These are phyloP conservation scores for Myotis brandtii DNA, from an alignment of 2,113 vertebrate species.

Conservation along the genomic window DNA sequence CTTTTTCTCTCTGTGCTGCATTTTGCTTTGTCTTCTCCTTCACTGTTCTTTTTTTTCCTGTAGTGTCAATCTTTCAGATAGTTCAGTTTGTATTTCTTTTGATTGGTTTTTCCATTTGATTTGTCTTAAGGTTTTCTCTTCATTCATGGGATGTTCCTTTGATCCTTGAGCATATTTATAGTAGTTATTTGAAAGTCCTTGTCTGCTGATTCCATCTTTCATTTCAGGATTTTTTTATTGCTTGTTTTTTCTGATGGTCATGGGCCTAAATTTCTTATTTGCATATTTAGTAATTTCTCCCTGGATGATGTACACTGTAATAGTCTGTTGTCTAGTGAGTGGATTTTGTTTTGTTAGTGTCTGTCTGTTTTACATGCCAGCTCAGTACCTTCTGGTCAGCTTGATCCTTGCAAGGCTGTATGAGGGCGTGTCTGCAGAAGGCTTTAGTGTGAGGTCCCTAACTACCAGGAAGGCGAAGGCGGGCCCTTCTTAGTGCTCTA, in stretches of 20 bases:
- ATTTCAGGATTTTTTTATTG: neutral
- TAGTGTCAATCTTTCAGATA: neutral
- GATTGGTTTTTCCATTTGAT: neutral
- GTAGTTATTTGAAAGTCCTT: neutral
- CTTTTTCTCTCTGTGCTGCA: neutral
- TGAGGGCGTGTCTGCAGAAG: neutral
- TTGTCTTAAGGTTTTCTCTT: neutral
- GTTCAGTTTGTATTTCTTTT: neutral
- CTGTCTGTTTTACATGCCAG: neutral
- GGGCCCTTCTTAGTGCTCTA: too few species aligned
- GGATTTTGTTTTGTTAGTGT: neutral
- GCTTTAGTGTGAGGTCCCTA: neutral
- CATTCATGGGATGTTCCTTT: neutral
- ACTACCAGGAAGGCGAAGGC: neutral
- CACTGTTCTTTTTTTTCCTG: neutral
- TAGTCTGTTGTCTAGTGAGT: neutral
- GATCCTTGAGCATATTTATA: neutral
- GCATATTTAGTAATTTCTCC: neutral
- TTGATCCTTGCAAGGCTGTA: neutral
- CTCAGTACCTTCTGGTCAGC: neutral
- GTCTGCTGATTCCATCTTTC: neutral
- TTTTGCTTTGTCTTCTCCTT: neutral
- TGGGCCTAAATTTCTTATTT: neutral
- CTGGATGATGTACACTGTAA: neutral
- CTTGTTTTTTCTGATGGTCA: neutral